Evolutionary conservation across 2,888 invertebrate species (phyloP).

Genomic region (Urechis unicinctus): DNA sequence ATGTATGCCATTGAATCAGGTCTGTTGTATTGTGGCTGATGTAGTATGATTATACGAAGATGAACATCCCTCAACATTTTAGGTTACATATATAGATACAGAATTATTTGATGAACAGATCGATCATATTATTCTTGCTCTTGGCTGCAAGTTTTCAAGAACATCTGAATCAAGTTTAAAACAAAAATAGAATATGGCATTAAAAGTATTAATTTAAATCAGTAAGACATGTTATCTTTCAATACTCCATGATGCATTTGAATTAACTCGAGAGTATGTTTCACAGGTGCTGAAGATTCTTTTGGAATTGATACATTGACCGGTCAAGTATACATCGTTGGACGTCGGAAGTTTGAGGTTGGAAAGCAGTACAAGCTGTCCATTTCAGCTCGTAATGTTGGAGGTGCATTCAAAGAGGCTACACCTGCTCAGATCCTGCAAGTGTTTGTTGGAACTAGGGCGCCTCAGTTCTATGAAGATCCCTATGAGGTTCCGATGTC

Average conservation of each 20-base stretch:
- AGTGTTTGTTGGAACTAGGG: slow-evolving; percentile 11
- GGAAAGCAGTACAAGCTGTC: slow-evolving; percentile 11
- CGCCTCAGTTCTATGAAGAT: slow-evolving; percentile 17
- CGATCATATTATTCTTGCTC: neutral
- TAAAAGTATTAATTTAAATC: no score
- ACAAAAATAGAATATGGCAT: no score
- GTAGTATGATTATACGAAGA: no score
- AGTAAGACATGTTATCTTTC: no score
- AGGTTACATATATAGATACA: no score
- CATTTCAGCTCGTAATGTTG: slow-evolving; percentile 18
- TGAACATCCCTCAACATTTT: no score
- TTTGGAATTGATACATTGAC: slow-evolving; percentile 17
- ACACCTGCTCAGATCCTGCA: slow-evolving; percentile 18
- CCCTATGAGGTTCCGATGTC: slow-evolving; percentile 15
- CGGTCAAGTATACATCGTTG: slow-evolving; percentile 16
- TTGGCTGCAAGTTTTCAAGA: neutral
- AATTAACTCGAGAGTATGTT: neutral
- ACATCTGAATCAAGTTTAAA: neutral
- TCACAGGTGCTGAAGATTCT: slow-evolving; percentile 14
- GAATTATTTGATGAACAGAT: no score
- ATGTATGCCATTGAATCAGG: slow-evolving; percentile 18
- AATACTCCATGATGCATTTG: neutral
- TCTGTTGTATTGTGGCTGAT: no score
- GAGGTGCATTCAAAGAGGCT: neutral
- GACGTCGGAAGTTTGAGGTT: slow-evolving; percentile 12